These are phyloP conservation scores for Bucco capensis DNA, from an alignment of 2,113 vertebrate species.

Conservation along the genomic window DNA sequence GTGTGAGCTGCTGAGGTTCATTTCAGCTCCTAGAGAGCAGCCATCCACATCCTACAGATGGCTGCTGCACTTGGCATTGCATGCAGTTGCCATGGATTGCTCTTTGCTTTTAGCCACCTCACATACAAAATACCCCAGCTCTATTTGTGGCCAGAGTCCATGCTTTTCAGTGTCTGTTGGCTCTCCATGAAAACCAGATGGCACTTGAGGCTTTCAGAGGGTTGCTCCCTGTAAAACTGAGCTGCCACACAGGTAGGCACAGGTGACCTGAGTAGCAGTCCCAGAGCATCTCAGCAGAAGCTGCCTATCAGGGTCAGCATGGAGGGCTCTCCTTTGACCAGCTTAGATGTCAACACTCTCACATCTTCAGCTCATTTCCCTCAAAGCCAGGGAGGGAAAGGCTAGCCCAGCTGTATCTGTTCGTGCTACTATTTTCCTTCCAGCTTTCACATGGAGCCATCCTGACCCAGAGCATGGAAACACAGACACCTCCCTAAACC, in stretches of 20 bases:
- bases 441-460: neutral
- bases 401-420: neutral
- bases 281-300: neutral
- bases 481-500: neutral
- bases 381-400: neutral
- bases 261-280: neutral
- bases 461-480: accelerated
- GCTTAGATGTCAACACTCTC: neutral
- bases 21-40: neutral
- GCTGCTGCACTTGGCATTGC: neutral
- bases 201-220: neutral
- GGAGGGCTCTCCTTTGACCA: accelerated
- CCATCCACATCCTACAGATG: neutral
- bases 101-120: neutral
- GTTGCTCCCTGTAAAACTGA: neutral
- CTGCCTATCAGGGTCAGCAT: neutral
- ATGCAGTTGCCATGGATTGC: neutral
- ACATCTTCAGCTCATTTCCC: neutral
- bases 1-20: neutral
- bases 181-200: neutral
- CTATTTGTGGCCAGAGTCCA: neutral
- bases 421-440: neutral
- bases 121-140: neutral
- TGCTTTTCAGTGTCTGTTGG: neutral
- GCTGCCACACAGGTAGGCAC: neutral